These are phyloP conservation scores for Thecophora atra DNA, from an alignment of 2,888 invertebrate species.

Conservation along the genomic window DNA sequence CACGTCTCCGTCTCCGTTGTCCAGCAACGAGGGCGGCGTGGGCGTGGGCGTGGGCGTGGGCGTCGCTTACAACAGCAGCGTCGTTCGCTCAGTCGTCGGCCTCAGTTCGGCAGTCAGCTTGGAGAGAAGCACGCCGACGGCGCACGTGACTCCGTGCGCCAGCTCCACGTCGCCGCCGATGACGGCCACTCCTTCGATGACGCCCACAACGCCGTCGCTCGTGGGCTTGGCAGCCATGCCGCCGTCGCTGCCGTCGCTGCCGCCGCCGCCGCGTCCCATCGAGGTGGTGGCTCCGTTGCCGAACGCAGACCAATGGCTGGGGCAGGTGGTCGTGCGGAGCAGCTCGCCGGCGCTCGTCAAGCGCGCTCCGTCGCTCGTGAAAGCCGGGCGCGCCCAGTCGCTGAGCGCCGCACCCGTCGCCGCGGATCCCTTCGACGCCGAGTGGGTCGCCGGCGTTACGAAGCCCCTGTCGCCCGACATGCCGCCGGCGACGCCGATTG, in stretches of 20 bases:
- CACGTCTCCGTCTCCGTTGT: conserved; percentile 47
- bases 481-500: conserved; percentile 53
- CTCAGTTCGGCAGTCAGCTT: conserved; percentile 21
- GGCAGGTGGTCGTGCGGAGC: conserved; percentile 75
- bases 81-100: conserved; percentile 35
- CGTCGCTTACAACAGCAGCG: conserved; percentile 20
- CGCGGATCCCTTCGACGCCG: conserved; percentile 82
- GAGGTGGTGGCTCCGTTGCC: conserved; percentile 70
- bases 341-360: conserved; percentile 69
- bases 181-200: conserved; percentile 60
- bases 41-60: conserved; percentile 39
- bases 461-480: conserved; percentile 68
- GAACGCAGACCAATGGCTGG: conserved; percentile 86
- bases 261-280: conserved; percentile 45
- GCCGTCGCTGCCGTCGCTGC: conserved; percentile 49
- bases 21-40: conserved; percentile 41
- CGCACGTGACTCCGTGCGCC: conserved; percentile 73
- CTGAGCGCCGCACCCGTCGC: conserved; percentile 66
- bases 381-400: conserved; percentile 71
- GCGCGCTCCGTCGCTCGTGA: conserved; percentile 67
- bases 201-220: conserved; percentile 70
- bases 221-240: conserved; percentile 50
- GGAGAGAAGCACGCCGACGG: conserved; percentile 54
- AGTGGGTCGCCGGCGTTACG: conserved; percentile 74
- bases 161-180: conserved; percentile 66